Percentiles rank a stretch among this genome's conserved stretches.
phyloP scores from a whole-genome alignment of 2,113 vertebrate species.

The Oceanites oceanicus region DNA sequence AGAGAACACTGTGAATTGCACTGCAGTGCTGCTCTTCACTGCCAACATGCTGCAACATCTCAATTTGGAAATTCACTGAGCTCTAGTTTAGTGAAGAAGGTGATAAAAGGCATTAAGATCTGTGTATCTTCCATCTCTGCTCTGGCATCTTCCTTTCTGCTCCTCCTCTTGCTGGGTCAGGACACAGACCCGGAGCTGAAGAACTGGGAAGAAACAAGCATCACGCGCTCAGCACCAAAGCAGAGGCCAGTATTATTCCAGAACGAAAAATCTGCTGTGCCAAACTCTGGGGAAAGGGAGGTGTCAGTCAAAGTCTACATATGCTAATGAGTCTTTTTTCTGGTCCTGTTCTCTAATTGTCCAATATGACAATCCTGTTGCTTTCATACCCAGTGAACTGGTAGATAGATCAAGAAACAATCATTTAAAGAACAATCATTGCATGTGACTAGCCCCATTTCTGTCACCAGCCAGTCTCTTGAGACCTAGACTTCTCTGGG shows the following conservation, averaged over 20 bases:
- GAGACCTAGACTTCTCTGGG: neutral
- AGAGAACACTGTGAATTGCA: neutral
- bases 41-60: conserved; percentile 23
- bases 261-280: neutral
- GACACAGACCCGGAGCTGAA: neutral
- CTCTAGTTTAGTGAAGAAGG: neutral
- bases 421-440: neutral
- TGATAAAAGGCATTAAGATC: neutral
- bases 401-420: neutral
- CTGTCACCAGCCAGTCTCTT: neutral
- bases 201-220: neutral
- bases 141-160: neutral
- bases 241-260: neutral
- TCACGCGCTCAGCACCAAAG: neutral
- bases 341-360: neutral
- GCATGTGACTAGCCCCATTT: neutral
- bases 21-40: conserved; percentile 25
- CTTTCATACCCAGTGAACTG: neutral
- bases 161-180: neutral
- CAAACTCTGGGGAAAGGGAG: neutral
- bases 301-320: neutral
- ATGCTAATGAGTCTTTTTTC: neutral
- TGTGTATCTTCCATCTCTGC: neutral
- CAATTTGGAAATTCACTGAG: conserved; percentile 47
- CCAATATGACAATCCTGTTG: neutral